A percentile compares a stretch with the other conserved stretches of the same genome.
Conservation (phyloP, 30 jellyfish, hydroid and myxozoan genomes). For the Mastigias papua region DNA sequence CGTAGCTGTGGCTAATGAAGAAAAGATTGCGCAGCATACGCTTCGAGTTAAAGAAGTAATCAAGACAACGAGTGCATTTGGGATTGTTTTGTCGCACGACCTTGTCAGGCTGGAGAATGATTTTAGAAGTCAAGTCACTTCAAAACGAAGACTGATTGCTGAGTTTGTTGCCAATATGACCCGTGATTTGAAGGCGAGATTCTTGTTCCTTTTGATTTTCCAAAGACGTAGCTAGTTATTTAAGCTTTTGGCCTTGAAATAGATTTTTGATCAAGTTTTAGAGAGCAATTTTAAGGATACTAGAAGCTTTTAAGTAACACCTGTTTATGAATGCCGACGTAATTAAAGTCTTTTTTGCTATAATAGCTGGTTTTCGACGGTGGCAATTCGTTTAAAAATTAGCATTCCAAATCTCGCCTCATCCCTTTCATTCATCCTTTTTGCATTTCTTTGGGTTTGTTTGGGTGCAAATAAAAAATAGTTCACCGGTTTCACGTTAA, state of each 20-base stretch:
- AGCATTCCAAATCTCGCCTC: too few relatives aligned
- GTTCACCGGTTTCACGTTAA: too few relatives aligned
- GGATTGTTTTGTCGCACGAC: slow-evolving; percentile 59
- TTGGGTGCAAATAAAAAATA: too few relatives aligned
- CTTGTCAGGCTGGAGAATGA: slow-evolving; percentile 39
- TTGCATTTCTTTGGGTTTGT: too few relatives aligned
- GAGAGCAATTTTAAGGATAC: too few relatives aligned
- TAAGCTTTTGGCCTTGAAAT: background rate
- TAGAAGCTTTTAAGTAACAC: too few relatives aligned
- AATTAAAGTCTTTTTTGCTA: too few relatives aligned
- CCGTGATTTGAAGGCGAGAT: slow-evolving; percentile 7
- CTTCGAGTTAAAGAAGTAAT: slow-evolving; percentile 38
- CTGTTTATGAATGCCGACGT: too few relatives aligned
- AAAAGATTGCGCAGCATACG: background rate
- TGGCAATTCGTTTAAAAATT: too few relatives aligned
- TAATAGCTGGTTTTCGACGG: too few relatives aligned
- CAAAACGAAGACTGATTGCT: slow-evolving; percentile 20
- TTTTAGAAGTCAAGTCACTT: slow-evolving; percentile 35
- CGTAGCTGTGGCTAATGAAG: slow-evolving; percentile 23
- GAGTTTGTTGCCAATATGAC: slow-evolving; percentile 44
- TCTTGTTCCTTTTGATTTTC: background rate
- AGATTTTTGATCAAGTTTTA: too few relatives aligned
- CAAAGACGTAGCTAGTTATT: background rate
- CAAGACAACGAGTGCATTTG: slow-evolving; percentile 19
- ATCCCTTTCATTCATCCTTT: too few relatives aligned